These are phyloP conservation scores for Limnephilus rhombicus DNA, from an alignment of 2,888 invertebrate genomes.

Conservation along the genomic window DNA sequence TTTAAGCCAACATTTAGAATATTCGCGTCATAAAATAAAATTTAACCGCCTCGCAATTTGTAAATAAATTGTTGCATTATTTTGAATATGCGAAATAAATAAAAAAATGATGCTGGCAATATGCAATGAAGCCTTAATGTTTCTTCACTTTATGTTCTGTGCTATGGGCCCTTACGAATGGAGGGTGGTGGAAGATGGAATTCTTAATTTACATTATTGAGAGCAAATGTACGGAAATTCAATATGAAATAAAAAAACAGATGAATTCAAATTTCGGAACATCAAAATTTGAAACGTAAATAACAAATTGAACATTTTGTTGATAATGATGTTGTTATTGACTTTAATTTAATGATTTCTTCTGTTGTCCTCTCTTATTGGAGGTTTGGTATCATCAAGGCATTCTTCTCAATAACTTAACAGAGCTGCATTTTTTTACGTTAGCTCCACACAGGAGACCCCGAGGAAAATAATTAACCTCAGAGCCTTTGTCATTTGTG, in stretches of 20 bases:
- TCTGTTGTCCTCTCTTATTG: too few relatives aligned
- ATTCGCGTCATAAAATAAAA: slow-evolving; percentile 50
- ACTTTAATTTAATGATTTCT: background rate
- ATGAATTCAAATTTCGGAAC: background rate
- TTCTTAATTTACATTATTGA: slow-evolving; percentile 4
- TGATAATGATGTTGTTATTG: too few relatives aligned
- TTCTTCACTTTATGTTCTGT: slow-evolving; percentile 49
- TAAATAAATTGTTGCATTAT: slow-evolving; percentile 59
- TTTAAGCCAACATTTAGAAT: slow-evolving; percentile 18
- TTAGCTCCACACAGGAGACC: too few relatives aligned
- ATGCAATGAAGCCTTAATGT: slow-evolving; percentile 59
- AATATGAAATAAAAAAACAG: slow-evolving; percentile 18
- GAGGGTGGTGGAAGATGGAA: background rate
- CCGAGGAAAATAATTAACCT: too few relatives aligned
- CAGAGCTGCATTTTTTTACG: too few relatives aligned
- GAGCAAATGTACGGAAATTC: background rate
- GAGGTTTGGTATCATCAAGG: too few relatives aligned
- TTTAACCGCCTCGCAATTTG: slow-evolving; percentile 56
- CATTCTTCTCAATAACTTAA: too few relatives aligned
- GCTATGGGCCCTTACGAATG: background rate
- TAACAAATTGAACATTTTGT: background rate
- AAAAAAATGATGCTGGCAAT: slow-evolving; percentile 56
- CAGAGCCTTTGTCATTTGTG: too few relatives aligned
- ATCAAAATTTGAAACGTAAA: background rate
- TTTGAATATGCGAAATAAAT: slow-evolving; percentile 58